Percentiles rank a stretch among this genome's conserved stretches.
phyloP scores from a whole-genome alignment of 2,113 vertebrate genomes.

The Mirza zaza region DNA sequence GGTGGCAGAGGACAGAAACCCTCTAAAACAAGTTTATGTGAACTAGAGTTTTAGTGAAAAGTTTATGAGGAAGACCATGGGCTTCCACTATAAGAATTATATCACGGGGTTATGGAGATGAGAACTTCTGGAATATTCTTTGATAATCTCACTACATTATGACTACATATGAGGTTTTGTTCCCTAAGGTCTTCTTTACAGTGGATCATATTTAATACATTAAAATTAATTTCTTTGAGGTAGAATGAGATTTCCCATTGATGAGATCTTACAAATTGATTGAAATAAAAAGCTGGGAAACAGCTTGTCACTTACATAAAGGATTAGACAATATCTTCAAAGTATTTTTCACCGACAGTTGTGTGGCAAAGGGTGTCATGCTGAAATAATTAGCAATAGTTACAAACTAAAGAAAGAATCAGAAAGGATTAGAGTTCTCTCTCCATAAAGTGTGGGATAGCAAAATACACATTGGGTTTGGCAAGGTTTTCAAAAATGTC shows the following conservation, averaged over 20 bases:
- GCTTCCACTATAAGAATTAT: neutral
- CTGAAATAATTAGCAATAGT: neutral
- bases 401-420: conserved; percentile 21
- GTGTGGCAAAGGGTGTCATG: neutral
- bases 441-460: neutral
- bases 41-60: neutral
- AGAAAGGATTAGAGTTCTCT: neutral
- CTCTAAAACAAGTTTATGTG: neutral
- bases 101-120: neutral
- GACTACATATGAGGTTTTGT: neutral
- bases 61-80: neutral
- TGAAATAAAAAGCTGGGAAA: conserved; percentile 47
- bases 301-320: neutral
- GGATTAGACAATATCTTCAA: conserved; percentile 31
- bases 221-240: neutral
- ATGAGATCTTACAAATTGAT: conserved; percentile 20
- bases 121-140: neutral
- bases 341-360: neutral
- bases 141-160: neutral
- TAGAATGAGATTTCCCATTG: neutral
- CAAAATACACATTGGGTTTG: neutral
- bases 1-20: neutral
- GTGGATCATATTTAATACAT: neutral
- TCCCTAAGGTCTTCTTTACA: neutral
- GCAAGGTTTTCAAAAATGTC: neutral